Evolutionary conservation across 1,140 invertebrate species (phyloP).

Genomic region (Drosophila littoralis): DNA sequence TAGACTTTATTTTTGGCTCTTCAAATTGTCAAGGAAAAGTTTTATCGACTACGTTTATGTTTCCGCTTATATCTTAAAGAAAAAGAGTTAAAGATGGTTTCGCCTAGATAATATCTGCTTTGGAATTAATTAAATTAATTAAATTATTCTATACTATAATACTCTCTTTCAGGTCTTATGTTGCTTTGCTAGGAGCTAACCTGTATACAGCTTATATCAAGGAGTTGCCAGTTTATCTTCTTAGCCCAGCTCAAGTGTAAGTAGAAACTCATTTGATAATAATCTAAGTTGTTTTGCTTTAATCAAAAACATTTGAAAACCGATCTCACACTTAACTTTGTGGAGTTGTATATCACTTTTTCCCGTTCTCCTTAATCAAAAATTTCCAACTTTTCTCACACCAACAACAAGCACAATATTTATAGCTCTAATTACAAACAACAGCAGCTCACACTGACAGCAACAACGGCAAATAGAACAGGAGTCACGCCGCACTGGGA

Average conservation of each 20-base stretch:
- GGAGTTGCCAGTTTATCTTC: too few relatives aligned
- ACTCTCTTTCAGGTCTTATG: too few relatives aligned
- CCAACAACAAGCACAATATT: slow-evolving; percentile 33
- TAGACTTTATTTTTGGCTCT: too few relatives aligned
- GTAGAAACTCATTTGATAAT: not conserved
- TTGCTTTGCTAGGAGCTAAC: too few relatives aligned
- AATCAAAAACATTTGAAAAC: slow-evolving; percentile 9
- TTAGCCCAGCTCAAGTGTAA: not conserved
- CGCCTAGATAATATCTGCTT: too few relatives aligned
- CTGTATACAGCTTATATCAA: too few relatives aligned
- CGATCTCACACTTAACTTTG: slow-evolving; percentile 23
- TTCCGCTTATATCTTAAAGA: too few relatives aligned
- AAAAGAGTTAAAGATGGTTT: too few relatives aligned
- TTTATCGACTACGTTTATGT: too few relatives aligned
- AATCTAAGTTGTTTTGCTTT: not conserved
- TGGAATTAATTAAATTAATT: too few relatives aligned
- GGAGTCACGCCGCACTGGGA: slow-evolving; percentile 63
- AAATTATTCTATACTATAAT: too few relatives aligned
- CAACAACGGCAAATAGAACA: slow-evolving; percentile 40
- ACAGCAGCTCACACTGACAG: slow-evolving; percentile 64
- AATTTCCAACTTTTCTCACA: not conserved
- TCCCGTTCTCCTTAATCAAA: not conserved
- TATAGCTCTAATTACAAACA: slow-evolving; percentile 77
- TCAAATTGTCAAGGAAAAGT: too few relatives aligned
- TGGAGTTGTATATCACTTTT: slow-evolving; percentile 18